Base-by-base conservation (phyloP, 2,797 vertebrate species). In the Benthosema pterotum region DNA sequence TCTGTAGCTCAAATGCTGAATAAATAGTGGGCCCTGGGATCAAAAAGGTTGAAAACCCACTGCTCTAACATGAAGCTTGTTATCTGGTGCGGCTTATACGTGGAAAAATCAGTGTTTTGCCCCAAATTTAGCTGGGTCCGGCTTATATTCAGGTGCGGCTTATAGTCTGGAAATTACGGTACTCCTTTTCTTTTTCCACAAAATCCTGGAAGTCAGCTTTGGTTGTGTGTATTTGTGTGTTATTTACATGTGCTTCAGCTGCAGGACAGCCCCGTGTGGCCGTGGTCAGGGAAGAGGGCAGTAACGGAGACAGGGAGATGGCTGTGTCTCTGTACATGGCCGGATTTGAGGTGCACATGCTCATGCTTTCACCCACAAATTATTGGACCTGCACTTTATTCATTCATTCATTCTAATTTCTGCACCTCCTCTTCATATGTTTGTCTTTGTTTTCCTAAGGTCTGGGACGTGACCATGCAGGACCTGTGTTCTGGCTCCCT, bases 281-380 rank as follows among this genome's bases (percentile, higher is more conserved):
- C 1, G 89, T 97, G 63, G 72, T 97, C 64, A 86, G 96, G 52
- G 96, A 98, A 63, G 96, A 98, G 62, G 96, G 96, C 66, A 98
- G 96, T 75, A 98, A 98, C 0, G 96, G 96, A 38, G 95, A 98
- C 83, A 69, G 96, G 22, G 96, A 97, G 83, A 98, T 98, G 96
- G 92, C 91, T 0, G 93, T 87, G 0, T 94, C 95, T 42, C 91
- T 97, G 51, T 77, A 92, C 48, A 93, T 95, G 94, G 95, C 94
- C 0, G 96, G 94, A 50, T 98, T 97, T 71, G 94, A 98, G 94
- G 96, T 98, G 67, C 50, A 51, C 8, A 19, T 3, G 3, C 4
- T 46, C 1, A 25, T n/a, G n/a, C 11, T 7, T 9, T 42, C 8
- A 19, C 28, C 5, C n/a, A 5, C 11, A 47, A 25, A 13, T 8